Conservation (phyloP, 1,140 invertebrate genomes). For the Geopemphigus sp. region DNA sequence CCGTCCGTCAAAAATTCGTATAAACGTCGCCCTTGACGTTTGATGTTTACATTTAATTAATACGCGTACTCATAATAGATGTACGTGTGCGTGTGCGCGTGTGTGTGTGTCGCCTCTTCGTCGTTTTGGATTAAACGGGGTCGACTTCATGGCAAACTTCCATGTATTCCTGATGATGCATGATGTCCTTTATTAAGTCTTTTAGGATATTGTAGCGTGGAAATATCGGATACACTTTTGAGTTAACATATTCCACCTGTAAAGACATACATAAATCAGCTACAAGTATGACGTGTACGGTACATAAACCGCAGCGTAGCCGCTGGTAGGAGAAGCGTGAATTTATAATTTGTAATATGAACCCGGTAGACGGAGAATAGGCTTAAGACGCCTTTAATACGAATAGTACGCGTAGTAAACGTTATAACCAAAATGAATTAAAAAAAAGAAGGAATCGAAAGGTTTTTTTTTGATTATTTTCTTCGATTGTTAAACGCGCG, state of each 20-base stretch:
- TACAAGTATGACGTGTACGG: neutral
- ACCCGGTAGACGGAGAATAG: too few species aligned
- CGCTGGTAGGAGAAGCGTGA: too few species aligned
- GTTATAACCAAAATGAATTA: too few species aligned
- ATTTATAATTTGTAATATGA: too few species aligned
- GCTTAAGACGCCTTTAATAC: too few species aligned
- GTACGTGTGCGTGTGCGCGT: neutral
- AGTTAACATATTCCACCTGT: constrained; percentile 81
- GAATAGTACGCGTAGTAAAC: too few species aligned
- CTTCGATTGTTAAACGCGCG: too few species aligned
- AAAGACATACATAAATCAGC: constrained; percentile 55
- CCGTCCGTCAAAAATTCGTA: neutral
- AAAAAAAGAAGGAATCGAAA: too few species aligned
- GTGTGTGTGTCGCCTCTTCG: neutral
- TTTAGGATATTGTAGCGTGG: constrained; percentile 90
- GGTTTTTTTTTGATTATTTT: too few species aligned
- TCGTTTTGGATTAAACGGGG: constrained; percentile 51
- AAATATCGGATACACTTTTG: constrained; percentile 89
- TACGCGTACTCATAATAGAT: too few species aligned
- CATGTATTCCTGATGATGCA: constrained; percentile 91
- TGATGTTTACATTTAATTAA: neutral
- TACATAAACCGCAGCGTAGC: too few species aligned
- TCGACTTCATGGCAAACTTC: constrained; percentile 89
- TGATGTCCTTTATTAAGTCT: constrained; percentile 92
- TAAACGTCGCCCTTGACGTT: neutral